These are phyloP conservation scores for Panzeria rudis DNA, from an alignment of 2,888 invertebrate genomes.

Conservation along the genomic window DNA sequence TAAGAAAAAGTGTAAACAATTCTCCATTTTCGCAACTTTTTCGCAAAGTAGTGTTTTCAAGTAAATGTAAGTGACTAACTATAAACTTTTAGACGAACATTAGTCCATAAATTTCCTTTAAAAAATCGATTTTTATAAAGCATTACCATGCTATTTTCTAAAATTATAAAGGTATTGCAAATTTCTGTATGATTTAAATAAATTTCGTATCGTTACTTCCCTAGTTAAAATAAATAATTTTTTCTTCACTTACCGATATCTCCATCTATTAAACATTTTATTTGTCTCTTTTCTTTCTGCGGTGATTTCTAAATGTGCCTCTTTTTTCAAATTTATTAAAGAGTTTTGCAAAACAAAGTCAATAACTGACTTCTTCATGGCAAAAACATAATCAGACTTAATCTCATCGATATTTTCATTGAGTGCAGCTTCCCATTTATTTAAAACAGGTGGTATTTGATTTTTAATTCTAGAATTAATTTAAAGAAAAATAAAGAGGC, in stretches of 20 bases:
- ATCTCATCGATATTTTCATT: constrained; percentile 89
- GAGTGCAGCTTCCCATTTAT: constrained; percentile 86
- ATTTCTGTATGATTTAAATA: too few species aligned
- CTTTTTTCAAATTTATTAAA: constrained; percentile 77
- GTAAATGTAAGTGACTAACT: too few species aligned
- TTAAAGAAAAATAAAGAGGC: constrained; percentile 25
- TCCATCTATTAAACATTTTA: constrained; percentile 88
- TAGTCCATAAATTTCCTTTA: too few species aligned
- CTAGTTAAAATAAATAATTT: background rate
- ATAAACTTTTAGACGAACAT: too few species aligned
- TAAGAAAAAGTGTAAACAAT: too few species aligned
- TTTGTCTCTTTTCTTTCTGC: constrained; percentile 85
- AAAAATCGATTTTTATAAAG: too few species aligned
- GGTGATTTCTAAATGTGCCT: constrained; percentile 74
- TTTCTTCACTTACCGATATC: constrained; percentile 83
- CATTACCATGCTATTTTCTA: too few species aligned
- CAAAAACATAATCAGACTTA: constrained; percentile 92
- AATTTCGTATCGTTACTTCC: too few species aligned
- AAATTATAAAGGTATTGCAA: too few species aligned
- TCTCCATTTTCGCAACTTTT: too few species aligned
- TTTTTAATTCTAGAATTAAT: constrained; percentile 85
- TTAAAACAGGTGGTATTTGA: constrained; percentile 87
- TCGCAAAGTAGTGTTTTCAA: too few species aligned
- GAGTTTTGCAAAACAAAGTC: constrained; percentile 95
- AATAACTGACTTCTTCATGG: constrained; percentile 95